Conservation (phyloP, 1,140 invertebrate species). For the Lepidurus apus region DNA sequence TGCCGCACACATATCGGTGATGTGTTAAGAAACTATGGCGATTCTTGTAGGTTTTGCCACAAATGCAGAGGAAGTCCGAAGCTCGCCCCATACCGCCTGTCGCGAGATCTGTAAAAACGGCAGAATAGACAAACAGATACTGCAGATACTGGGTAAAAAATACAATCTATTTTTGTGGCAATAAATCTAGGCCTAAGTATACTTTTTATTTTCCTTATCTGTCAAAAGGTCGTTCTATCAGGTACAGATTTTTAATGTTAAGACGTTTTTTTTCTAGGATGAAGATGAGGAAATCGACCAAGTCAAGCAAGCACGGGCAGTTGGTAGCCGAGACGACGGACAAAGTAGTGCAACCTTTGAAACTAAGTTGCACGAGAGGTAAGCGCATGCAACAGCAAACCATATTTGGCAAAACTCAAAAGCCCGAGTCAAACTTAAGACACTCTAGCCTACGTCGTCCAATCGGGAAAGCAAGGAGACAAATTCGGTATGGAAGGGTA, state of each 20-base stretch:
- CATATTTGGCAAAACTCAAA: not conserved
- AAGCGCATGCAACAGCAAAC: slow-evolving; percentile 4
- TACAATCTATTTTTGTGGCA: not conserved
- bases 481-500: not conserved
- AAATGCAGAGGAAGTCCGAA: slow-evolving; percentile 18
- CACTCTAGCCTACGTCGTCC: not conserved
- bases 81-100: slow-evolving; percentile 5
- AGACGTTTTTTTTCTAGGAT: not conserved
- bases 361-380: not conserved
- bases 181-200: not conserved
- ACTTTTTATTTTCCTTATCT: not conserved
- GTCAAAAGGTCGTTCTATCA: not conserved
- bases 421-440: not conserved
- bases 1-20: slow-evolving; percentile 7
- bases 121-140: slow-evolving; percentile 19
- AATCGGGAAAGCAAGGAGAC: not conserved
- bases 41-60: slow-evolving; percentile 21
- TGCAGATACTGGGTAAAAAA: not conserved
- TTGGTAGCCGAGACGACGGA: not conserved
- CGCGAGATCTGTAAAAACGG: slow-evolving; percentile 21
- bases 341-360: not conserved
- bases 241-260: not conserved
- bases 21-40: slow-evolving; percentile 21
- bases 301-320: slow-evolving; percentile 17
- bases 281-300: slow-evolving; percentile 1